Conservation (phyloP, 2,888 invertebrate species). For the Drosophila planitibia region DNA sequence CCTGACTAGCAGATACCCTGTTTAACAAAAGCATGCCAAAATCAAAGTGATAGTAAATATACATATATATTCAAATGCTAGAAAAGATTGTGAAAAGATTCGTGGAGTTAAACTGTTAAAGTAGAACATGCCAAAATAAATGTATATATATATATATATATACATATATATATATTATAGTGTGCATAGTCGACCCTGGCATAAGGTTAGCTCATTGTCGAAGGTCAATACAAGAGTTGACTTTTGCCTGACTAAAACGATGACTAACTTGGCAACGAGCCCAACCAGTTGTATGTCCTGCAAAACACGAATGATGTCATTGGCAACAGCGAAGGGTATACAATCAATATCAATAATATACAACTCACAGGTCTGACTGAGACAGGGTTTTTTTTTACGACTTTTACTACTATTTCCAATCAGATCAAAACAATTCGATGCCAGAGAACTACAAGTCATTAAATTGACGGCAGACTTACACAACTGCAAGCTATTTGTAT, state of each 20-base stretch:
- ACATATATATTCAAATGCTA: neutral
- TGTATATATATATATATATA: neutral
- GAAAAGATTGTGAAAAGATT: neutral
- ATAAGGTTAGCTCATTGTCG: constrained; percentile 41
- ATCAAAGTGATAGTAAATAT: neutral
- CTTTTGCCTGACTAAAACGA: neutral
- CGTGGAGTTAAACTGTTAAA: constrained; percentile 1
- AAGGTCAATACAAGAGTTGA: constrained; percentile 55
- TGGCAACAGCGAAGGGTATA: constrained; percentile 37
- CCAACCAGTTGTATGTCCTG: constrained; percentile 21
- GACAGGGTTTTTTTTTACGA: constrained; percentile 28
- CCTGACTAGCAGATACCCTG: constrained; percentile 22
- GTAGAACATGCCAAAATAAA: neutral
- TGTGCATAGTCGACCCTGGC: neutral
- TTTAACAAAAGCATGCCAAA: neutral
- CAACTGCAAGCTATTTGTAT: neutral
- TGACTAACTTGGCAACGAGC: constrained; percentile 25
- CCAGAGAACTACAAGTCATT: neutral
- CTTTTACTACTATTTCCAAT: neutral
- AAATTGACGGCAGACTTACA: neutral
- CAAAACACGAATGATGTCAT: constrained; percentile 57
- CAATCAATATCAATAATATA: constrained; percentile 51
- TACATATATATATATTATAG: too few relatives aligned
- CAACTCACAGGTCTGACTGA: constrained; percentile 19
- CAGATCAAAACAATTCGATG: neutral